These are phyloP conservation scores for Gorsachius goisagi DNA, from an alignment of 2,113 vertebrate genomes.

Conservation along the genomic window DNA sequence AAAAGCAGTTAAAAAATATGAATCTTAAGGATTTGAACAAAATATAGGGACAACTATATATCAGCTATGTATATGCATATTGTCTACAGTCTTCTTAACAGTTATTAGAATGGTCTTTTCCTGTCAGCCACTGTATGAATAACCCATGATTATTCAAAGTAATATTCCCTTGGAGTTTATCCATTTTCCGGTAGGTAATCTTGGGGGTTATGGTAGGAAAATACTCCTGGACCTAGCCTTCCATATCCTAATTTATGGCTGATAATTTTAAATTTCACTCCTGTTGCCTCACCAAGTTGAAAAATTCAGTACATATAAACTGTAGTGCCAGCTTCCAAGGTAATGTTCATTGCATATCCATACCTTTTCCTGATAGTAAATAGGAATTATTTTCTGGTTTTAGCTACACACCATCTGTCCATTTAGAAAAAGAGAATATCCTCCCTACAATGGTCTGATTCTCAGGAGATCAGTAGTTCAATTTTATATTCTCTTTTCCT, in stretches of 20 bases:
- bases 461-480: conserved; percentile 27
- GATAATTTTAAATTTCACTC: not conserved
- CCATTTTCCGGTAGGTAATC: not conserved
- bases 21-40: not conserved
- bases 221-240: not conserved
- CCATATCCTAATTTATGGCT: not conserved
- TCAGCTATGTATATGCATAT: not conserved
- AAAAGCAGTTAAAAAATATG: not conserved
- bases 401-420: not conserved
- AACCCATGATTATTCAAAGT: not conserved
- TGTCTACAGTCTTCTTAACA: not conserved
- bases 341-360: not conserved
- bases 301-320: not conserved
- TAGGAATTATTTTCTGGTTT: not conserved
- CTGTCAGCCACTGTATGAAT: not conserved
- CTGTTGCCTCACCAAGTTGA: not conserved
- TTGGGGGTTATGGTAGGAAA: not conserved
- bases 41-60: not conserved
- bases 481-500: conserved; percentile 35
- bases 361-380: not conserved
- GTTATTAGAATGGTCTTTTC: not conserved
- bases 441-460: not conserved
- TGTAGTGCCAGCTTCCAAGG: not conserved
- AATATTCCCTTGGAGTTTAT: not conserved
- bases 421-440: not conserved